Base-by-base conservation (phyloP, 1,140 invertebrate species). In the Drosophila arizonae region DNA sequence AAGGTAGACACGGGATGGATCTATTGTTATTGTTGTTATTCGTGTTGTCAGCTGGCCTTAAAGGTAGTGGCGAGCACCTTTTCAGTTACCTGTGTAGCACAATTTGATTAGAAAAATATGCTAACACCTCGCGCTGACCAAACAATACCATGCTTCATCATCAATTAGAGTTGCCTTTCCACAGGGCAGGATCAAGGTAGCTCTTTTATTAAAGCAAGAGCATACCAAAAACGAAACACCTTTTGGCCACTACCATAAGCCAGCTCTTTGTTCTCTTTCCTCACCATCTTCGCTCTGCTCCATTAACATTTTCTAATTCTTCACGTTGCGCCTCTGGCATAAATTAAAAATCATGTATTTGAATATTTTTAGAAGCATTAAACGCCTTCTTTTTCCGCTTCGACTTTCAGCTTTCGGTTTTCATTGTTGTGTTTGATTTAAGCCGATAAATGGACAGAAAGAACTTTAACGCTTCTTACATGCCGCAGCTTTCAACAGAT, bases 141-240 rank as follows among this genome's bases (percentile, higher is more conserved):
- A 89, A 88, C 85, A 88, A 87, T 30, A 65, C 65, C 65, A 56
- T 88, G 79, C 72, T 79, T 70, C 79, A 79, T 79, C 82, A 88
- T 88, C 84, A 88, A 88, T 88, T 88, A 88, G 85, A 80, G 84
- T 79, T 88, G 84, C 84, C 84, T 88, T 88, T 88, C 84, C 74
- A 68, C 85, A 68, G 85, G 67, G 30, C 64, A 88, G 84, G 84
- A 88, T 88, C 77, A 77, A 67, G 13, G 11, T 4, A 51, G 15
- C 21, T 17, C 80, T 67, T 79, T 82, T 72, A 82, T 82, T 84
- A 79, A 39, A 39, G 36, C 10, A 39, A 39, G 36, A 39, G 11
- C 36, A 39, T 3, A 4, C 36, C 36, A 39, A 33, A 39, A 39
- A 39, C 3, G 36, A 52, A 33, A 85, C 81, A 87, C 77, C 73